Conservation (phyloP, 2,113 vertebrate species). For the Lutjanus erythropterus region DNA sequence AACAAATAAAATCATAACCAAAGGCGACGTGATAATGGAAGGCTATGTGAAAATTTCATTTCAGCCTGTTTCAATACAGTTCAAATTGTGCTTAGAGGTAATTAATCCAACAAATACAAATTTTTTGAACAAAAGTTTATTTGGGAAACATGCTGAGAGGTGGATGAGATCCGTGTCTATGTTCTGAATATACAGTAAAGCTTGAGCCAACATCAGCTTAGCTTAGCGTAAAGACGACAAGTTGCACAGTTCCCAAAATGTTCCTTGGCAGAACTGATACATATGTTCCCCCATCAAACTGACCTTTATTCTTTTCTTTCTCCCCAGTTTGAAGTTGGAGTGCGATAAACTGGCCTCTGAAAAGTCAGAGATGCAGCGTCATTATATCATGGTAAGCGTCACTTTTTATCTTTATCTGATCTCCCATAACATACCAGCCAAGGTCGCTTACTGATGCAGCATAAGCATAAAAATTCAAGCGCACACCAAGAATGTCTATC, state of each 20-base stretch:
- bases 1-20: too few relatives aligned
- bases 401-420: neutral
- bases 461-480: neutral
- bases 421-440: neutral
- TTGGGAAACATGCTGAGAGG: too few relatives aligned
- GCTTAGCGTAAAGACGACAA: neutral
- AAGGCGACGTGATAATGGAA: too few relatives aligned
- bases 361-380: constrained; percentile 99
- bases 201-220: neutral
- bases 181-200: neutral
- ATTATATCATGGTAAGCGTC: constrained; percentile 96
- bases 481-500: neutral
- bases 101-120: neutral
- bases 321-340: constrained; percentile 94
- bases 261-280: neutral
- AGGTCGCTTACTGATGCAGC: neutral
- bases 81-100: too few relatives aligned
- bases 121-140: too few relatives aligned
- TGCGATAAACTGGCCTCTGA: constrained; percentile 98
- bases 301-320: constrained; percentile 1
- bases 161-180: too few relatives aligned
- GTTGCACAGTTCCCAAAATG: neutral
- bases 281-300: neutral
- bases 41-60: too few relatives aligned
- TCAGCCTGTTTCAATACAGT: too few relatives aligned